phyloP scores from a whole-genome alignment of 2,888 invertebrate genomes.

The Clanis bilineata region DNA sequence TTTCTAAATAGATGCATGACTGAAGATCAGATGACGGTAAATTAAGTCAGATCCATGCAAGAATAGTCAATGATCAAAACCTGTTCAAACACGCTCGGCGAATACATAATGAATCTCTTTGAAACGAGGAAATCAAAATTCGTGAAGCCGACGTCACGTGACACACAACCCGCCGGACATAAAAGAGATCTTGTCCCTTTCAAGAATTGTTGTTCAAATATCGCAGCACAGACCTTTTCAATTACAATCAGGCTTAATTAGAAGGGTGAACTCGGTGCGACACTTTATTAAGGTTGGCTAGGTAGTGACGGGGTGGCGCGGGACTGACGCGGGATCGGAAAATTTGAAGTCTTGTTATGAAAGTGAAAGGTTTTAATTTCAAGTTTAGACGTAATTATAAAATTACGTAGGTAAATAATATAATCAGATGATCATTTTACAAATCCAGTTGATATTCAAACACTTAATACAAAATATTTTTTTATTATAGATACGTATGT shows the following conservation, averaged over 20 bases:
- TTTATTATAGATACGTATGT: no score
- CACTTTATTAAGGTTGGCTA: conserved; percentile 48
- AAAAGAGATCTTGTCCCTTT: conserved; percentile 32
- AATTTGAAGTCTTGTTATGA: neutral
- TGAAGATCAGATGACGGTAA: neutral
- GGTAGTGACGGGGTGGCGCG: neutral
- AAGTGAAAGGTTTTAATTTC: neutral
- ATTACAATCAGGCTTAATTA: conserved; percentile 63
- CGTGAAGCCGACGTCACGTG: neutral
- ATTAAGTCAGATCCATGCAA: neutral
- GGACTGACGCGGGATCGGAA: neutral
- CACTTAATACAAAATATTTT: no score
- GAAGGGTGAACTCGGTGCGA: conserved; percentile 40
- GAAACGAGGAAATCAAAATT: conserved; percentile 3
- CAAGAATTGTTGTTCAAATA: conserved; percentile 58
- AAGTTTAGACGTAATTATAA: no score
- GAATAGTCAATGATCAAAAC: neutral
- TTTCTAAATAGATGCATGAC: no score
- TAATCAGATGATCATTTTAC: no score
- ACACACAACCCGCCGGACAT: neutral
- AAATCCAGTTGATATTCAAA: no score
- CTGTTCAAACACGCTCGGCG: neutral
- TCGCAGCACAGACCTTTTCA: conserved; percentile 56
- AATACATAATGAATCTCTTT: conserved; percentile 4
- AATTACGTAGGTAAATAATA: no score